Conservation (phyloP, 2,888 invertebrate genomes). For the Diplazon laetatorius region DNA sequence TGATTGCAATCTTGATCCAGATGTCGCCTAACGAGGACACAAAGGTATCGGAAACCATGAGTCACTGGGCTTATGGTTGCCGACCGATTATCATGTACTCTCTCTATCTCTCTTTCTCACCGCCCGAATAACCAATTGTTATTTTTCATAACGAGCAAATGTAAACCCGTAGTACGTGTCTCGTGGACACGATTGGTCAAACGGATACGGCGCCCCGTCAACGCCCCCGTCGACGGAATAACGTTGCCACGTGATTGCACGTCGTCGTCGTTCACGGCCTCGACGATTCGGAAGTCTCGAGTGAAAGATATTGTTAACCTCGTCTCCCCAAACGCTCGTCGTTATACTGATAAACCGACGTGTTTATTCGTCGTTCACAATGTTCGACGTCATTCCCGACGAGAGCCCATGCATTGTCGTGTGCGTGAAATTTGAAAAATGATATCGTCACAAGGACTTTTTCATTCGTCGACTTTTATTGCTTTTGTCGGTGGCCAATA, state of each 20-base stretch:
- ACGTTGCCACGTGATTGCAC: neutral
- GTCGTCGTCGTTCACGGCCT: conserved; percentile 22
- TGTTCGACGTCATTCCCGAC: neutral
- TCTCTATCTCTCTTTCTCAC: conserved; percentile 30
- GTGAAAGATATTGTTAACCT: conserved; percentile 26
- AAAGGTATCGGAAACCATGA: neutral
- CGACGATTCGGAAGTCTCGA: conserved; percentile 46
- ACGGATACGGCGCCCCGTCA: too few species aligned
- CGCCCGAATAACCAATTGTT: neutral
- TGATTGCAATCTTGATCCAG: neutral
- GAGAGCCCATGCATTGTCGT: conserved; percentile 25
- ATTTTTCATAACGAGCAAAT: too few species aligned
- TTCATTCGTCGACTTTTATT: conserved; percentile 37
- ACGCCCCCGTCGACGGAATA: neutral
- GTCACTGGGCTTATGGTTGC: neutral
- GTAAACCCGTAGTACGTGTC: too few species aligned
- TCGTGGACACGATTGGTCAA: too few species aligned
- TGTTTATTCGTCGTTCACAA: neutral
- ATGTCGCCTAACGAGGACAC: neutral
- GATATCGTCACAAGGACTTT: conserved; percentile 53
- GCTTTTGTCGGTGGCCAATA: conserved; percentile 25
- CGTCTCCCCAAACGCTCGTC: neutral
- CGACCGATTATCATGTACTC: conserved; percentile 42
- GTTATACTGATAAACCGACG: neutral
- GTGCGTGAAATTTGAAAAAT: conserved; percentile 50